These are phyloP conservation scores for Apodemia hepburni DNA, from an alignment of 2,888 invertebrate genomes.

Conservation along the genomic window DNA sequence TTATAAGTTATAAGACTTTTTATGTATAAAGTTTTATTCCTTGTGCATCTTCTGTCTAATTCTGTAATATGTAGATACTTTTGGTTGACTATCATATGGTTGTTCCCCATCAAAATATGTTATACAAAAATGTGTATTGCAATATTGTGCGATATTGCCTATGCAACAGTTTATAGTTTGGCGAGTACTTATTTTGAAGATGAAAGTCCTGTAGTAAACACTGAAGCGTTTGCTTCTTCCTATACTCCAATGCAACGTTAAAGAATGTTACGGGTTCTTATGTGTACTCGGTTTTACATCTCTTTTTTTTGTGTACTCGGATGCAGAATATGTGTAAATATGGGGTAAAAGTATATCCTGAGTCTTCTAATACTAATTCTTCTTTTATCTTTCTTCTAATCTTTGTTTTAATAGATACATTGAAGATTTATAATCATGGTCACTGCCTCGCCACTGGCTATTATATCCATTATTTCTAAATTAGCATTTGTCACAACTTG, in stretches of 20 bases:
- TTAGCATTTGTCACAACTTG: conserved; percentile 29
- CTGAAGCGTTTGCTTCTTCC: conserved; percentile 19
- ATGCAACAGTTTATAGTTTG: conserved; percentile 20
- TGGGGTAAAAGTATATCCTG: not conserved
- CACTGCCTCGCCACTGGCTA: conserved; percentile 33
- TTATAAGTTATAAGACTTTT: too few species aligned
- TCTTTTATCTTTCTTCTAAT: not conserved
- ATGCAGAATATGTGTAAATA: not conserved
- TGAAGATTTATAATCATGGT: conserved; percentile 33
- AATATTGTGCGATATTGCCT: conserved; percentile 20
- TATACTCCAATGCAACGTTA: conserved; percentile 19
- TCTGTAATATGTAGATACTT: too few species aligned
- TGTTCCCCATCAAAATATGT: too few species aligned
- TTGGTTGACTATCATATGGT: too few species aligned
- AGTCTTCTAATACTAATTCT: too few species aligned
- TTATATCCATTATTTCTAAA: conserved; percentile 31
- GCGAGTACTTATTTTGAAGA: conserved; percentile 13
- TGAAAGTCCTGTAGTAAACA: conserved; percentile 21
- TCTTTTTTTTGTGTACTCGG: not conserved
- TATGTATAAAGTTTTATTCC: too few species aligned
- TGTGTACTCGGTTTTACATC: not conserved
- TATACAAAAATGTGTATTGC: conserved; percentile 5
- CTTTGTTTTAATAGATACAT: conserved; percentile 18
- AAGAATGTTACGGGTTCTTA: conserved; percentile 2
- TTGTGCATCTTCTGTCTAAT: too few species aligned